Evolutionary conservation across 2,113 vertebrate species (phyloP).

Genomic region (Corynorhinus townsendii): DNA sequence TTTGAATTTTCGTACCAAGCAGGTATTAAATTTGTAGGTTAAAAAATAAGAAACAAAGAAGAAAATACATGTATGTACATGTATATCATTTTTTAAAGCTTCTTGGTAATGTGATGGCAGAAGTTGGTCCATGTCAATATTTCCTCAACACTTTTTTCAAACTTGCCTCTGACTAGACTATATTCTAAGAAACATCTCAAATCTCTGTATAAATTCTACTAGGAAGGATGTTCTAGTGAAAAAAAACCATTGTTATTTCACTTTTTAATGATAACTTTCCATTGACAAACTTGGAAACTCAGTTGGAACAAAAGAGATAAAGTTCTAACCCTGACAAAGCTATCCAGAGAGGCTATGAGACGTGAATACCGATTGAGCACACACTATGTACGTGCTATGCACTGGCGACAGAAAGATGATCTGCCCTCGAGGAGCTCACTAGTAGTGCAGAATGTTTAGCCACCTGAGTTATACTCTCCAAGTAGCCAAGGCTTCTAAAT

Average conservation of each 20-base stretch:
- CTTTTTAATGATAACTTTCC: background rate
- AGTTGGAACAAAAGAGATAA: background rate
- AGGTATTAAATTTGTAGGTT: background rate
- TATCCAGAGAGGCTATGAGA: background rate
- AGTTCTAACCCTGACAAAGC: background rate
- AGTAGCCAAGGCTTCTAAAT: background rate
- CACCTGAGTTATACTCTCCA: background rate
- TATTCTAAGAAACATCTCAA: slow-evolving; percentile 9
- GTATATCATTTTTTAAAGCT: background rate
- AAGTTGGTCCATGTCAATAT: background rate
- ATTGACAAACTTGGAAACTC: background rate
- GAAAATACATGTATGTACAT: background rate
- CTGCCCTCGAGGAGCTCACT: background rate
- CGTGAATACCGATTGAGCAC: background rate
- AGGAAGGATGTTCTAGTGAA: background rate
- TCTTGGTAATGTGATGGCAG: background rate
- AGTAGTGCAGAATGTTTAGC: background rate
- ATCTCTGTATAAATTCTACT: background rate
- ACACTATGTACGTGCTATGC: background rate
- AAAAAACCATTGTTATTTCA: background rate
- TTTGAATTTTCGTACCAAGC: background rate
- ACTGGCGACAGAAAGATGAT: background rate
- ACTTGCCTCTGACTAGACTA: background rate
- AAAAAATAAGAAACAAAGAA: background rate
- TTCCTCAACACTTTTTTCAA: slow-evolving; percentile 37